Evolutionary conservation across 2,888 invertebrate species (phyloP), one percentile per base, ranked within the genome.

Genomic region (Hypsopygia costalis): DNA sequence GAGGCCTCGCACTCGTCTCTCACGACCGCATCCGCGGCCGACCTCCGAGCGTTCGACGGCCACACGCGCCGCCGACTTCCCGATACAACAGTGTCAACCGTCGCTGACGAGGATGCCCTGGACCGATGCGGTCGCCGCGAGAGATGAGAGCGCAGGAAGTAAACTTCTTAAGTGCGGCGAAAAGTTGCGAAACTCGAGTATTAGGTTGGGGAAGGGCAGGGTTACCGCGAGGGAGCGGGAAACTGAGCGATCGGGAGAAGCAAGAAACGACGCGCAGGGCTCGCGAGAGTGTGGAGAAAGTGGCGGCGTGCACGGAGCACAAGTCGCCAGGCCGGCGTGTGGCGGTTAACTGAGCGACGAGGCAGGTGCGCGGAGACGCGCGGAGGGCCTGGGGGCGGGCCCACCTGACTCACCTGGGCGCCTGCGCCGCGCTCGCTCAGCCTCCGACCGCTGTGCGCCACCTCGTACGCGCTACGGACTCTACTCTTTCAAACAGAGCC

Each of bases 391-490:
- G 83, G 87, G 81, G 87, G 87, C 85, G 85, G 86, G 78, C 79
- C 81, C 79, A 86, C 87, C 87, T 86, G 85, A 69, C 72, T 67
- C 87, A 88, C 88, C 88, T 87, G 86, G 81, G 88, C 88, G 88
- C 88, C 71, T 81, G 88, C 88, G 88, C 75, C 74, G 68, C 73
- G 69, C 65, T 62, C 60, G 73, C 76, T 74, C 79, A 73, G 76
- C 79, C 79, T 75, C 78, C 77, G 67, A 49, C 59, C 60, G 67
- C 70, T 63, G 62, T 58, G 52, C 49, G 32, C 41, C 52, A 47
- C 58, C 56, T 57, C 55, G 55, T 54, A 50, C 47, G 50, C 44
- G 44, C 52, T 49, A 43, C 49, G 33, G 39, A 42, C 57, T 53
- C 55, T 41, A 42, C 57, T 53, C 55, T 53, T 50, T 47, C 51